Percentiles rank a stretch among this genome's conserved stretches.
Conservation (phyloP, 2,797 vertebrate species). For the Vultur gryphus region DNA sequence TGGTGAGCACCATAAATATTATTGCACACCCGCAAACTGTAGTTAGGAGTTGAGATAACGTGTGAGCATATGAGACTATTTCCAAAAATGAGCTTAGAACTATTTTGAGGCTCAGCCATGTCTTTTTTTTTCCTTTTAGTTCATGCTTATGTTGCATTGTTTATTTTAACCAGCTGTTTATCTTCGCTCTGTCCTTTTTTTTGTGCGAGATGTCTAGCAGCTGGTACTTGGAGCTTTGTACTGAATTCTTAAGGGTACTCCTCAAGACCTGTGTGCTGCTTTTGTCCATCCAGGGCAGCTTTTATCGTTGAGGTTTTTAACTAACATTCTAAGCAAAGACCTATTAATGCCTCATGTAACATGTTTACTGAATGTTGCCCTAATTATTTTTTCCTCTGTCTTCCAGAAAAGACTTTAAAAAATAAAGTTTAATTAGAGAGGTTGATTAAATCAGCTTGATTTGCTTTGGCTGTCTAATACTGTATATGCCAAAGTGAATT, state of each 20-base stretch:
- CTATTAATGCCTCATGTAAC: background rate
- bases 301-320: background rate
- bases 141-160: background rate
- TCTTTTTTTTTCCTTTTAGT: background rate
- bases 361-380: background rate
- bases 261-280: background rate
- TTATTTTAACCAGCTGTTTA: slow-evolving; percentile 6
- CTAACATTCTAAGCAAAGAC: background rate
- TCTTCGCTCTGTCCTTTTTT: background rate
- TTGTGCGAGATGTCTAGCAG: background rate
- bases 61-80: background rate
- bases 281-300: background rate
- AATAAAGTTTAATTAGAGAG: slow-evolving; percentile 15
- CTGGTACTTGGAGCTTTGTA: background rate
- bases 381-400: background rate
- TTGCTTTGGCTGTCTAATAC: slow-evolving; percentile 40
- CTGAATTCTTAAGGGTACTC: background rate
- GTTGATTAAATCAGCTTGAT: slow-evolving; percentile 51
- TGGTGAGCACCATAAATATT: background rate
- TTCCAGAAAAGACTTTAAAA: slow-evolving; percentile 25
- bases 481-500: slow-evolving; percentile 33
- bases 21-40: background rate
- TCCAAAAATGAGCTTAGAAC: background rate
- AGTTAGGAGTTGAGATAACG: accelerated
- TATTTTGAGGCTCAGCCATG: background rate